Evolutionary conservation across 2,888 invertebrate genomes (phyloP).

Genomic region (Drosophila pegasa): DNA sequence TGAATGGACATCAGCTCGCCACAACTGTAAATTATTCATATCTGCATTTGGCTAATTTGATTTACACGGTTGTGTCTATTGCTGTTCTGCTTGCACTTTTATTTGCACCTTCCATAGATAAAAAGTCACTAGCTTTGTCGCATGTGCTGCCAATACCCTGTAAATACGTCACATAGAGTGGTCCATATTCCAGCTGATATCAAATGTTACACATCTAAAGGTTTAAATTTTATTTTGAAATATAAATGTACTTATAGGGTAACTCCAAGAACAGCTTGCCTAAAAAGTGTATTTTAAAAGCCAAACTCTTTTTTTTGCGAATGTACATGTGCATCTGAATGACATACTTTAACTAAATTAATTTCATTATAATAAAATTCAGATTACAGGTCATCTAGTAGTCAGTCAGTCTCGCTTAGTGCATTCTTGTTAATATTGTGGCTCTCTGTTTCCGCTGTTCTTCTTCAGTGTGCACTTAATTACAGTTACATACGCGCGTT

Average conservation of each 20-base stretch:
- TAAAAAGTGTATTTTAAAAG: neutral
- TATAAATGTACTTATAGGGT: neutral
- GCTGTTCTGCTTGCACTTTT: constrained; percentile 25
- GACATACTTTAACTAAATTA: neutral
- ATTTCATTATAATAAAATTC: no score
- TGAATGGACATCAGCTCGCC: no score
- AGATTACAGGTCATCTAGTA: neutral
- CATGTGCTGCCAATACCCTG: neutral
- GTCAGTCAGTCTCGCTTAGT: neutral
- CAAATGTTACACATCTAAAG: neutral
- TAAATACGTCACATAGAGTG: neutral
- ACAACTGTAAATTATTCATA: constrained; percentile 15
- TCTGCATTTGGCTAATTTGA: constrained; percentile 27
- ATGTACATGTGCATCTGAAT: neutral
- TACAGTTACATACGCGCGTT: constrained; percentile 46
- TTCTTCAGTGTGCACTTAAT: constrained; percentile 37
- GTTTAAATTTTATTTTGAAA: neutral
- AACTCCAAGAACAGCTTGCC: neutral
- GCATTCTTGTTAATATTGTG: constrained; percentile 12
- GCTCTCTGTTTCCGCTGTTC: constrained; percentile 15
- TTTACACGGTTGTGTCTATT: constrained; percentile 9
- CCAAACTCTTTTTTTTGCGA: neutral
- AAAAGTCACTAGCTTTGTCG: constrained; percentile 6
- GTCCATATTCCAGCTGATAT: neutral
- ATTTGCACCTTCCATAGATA: constrained; percentile 4